phyloP scores from a whole-genome alignment of 2,888 invertebrate genomes.

The Drosophila histrio region DNA sequence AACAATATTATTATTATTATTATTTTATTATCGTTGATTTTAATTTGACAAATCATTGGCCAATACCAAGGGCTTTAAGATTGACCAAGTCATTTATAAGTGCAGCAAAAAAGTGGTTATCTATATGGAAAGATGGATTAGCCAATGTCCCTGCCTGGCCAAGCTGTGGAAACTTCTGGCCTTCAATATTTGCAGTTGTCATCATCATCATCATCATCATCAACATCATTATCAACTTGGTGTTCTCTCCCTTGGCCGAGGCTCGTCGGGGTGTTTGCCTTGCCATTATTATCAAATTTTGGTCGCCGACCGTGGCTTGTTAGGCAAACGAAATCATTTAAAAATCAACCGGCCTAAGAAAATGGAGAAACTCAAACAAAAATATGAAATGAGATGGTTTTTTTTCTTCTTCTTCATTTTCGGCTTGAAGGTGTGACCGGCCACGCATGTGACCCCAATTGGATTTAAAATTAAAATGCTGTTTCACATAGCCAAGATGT shows the following conservation, averaged over 20 bases:
- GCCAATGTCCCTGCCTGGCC: constrained; percentile 19
- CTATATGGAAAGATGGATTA: constrained; percentile 10
- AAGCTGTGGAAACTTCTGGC: constrained; percentile 56
- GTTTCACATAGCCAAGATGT: constrained; percentile 64
- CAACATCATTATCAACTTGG: constrained; percentile 7
- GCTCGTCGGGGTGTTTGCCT: constrained; percentile 44
- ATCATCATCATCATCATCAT: constrained; percentile 33
- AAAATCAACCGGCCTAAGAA: constrained; percentile 45
- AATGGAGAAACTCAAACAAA: constrained; percentile 57
- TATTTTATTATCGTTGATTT: constrained; percentile 15
- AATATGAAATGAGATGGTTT: constrained; percentile 31
- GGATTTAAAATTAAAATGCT: constrained; percentile 62
- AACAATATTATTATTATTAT: constrained; percentile 9
- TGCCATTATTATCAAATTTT: constrained; percentile 72
- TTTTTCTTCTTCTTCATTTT: neutral
- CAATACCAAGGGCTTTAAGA: constrained; percentile 63
- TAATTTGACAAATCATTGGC: constrained; percentile 57
- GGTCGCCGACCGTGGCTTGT: constrained; percentile 57
- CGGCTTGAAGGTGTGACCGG: constrained; percentile 62
- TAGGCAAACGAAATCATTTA: constrained; percentile 63
- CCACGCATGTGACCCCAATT: constrained; percentile 79
- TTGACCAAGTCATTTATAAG: constrained; percentile 59
- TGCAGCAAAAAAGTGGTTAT: constrained; percentile 8
- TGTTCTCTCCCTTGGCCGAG: constrained; percentile 37
- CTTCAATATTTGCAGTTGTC: constrained; percentile 70